Conservation (phyloP, 1,140 invertebrate species). For the Holotrichia oblita region DNA sequence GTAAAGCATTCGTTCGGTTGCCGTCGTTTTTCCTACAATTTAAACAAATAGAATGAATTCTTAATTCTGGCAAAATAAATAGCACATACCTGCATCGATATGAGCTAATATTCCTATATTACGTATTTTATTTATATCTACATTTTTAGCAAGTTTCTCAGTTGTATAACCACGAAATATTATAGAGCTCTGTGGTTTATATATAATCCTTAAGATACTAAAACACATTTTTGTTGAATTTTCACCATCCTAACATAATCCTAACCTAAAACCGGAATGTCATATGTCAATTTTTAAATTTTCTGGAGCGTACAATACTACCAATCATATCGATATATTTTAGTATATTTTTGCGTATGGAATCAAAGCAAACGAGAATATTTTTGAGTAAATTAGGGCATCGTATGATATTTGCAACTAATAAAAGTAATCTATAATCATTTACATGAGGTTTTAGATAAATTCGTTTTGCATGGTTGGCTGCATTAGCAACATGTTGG, state of each 20-base stretch:
- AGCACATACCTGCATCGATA: constrained; percentile 84
- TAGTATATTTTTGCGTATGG: too few species aligned
- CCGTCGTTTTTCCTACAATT: constrained; percentile 90
- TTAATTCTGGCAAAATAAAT: constrained; percentile 24
- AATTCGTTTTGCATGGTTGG: too few species aligned
- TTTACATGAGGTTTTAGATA: too few species aligned
- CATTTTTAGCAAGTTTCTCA: constrained; percentile 43
- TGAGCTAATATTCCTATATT: constrained; percentile 95
- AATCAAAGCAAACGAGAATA: too few species aligned
- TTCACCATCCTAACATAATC: neutral
- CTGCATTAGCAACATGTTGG: too few species aligned
- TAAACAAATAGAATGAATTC: constrained; percentile 37
- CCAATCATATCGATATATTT: neutral
- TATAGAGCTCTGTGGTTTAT: neutral
- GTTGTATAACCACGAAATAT: constrained; percentile 7
- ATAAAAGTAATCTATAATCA: too few species aligned
- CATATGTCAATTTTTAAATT: constrained; percentile 1
- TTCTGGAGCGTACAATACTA: neutral
- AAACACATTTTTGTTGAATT: constrained; percentile 14
- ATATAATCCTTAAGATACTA: constrained; percentile 16
- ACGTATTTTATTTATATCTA: constrained; percentile 61
- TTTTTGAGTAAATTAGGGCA: too few species aligned
- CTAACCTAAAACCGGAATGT: neutral
- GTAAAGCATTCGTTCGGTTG: constrained; percentile 95
- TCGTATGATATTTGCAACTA: too few species aligned